Conservation (phyloP, 2,797 vertebrate species). For the Acanthurus tractus region DNA sequence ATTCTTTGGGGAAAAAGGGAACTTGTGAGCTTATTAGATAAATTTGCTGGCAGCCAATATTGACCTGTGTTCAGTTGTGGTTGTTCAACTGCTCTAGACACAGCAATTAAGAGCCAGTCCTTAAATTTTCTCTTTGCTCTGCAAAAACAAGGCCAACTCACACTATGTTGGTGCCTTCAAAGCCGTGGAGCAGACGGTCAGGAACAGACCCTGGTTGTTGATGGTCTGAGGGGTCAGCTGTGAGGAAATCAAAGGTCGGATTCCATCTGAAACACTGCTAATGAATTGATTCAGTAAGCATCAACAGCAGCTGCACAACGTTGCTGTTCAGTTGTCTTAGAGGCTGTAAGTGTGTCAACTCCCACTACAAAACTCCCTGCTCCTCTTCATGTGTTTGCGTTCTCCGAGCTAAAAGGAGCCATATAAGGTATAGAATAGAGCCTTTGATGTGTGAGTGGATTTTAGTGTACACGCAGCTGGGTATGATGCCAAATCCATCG, state of each 20-base stretch:
- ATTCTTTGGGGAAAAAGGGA: constrained; percentile 63
- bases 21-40: constrained; percentile 62
- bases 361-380: constrained; percentile 33
- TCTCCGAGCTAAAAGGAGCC: constrained; percentile 50
- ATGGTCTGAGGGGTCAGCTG: constrained; percentile 41
- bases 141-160: constrained; percentile 54
- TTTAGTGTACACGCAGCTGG: neutral
- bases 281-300: constrained; percentile 62
- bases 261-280: constrained; percentile 53
- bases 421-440: constrained; percentile 56
- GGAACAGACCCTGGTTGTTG: constrained; percentile 51
- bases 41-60: constrained; percentile 55
- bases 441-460: constrained; percentile 37
- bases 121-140: constrained; percentile 68
- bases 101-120: constrained; percentile 61
- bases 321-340: constrained; percentile 51
- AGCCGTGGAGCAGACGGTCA: constrained; percentile 37
- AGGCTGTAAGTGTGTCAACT: constrained; percentile 31
- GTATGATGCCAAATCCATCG: constrained; percentile 24
- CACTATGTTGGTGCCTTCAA: constrained; percentile 40
- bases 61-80: constrained; percentile 63
- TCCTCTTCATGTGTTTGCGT: constrained; percentile 35
- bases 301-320: constrained; percentile 45
- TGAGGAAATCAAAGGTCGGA: constrained; percentile 58
- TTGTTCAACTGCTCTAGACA: constrained; percentile 45